Evolutionary conservation across 1,140 invertebrate species (phyloP).

Genomic region (Aphelenchoides besseyi): DNA sequence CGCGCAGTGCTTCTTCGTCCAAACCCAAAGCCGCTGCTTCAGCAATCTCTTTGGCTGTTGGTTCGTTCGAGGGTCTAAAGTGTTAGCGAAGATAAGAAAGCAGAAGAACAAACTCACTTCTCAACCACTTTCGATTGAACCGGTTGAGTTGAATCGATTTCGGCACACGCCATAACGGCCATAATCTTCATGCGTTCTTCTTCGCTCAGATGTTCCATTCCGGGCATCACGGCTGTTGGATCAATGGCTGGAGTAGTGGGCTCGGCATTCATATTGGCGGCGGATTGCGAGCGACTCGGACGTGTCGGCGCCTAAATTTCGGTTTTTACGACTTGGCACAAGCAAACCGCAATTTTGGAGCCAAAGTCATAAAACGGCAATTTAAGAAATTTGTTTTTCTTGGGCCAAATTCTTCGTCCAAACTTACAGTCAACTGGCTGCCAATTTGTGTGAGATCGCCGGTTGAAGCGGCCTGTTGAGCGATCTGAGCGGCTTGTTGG

Average conservation of each 20-base stretch:
- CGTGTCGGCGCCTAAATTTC: not conserved
- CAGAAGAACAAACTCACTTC: too few relatives aligned
- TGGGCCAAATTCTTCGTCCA: not conserved
- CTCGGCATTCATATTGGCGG: not conserved
- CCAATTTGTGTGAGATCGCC: conserved; percentile 37
- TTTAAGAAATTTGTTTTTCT: not conserved
- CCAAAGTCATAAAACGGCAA: conserved; percentile 1
- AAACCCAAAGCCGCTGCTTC: conserved; percentile 27
- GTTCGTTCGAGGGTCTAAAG: too few relatives aligned
- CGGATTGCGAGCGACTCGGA: conserved; percentile 1
- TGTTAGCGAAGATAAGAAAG: too few relatives aligned
- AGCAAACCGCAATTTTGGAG: not conserved
- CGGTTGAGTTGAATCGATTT: conserved; percentile 46
- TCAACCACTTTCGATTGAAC: too few relatives aligned
- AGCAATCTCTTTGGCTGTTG: not conserved
- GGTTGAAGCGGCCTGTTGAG: conserved; percentile 33
- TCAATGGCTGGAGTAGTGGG: conserved; percentile 5
- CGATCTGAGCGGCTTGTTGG: conserved; percentile 37
- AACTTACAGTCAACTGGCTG: not conserved
- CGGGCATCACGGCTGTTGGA: conserved; percentile 29
- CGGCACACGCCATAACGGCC: conserved; percentile 59
- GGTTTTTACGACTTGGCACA: not conserved
- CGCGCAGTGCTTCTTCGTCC: conserved; percentile 32
- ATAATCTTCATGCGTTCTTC: conserved; percentile 58
- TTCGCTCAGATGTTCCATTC: conserved; percentile 58